Base-by-base conservation (phyloP, 1,140 invertebrate species). In the Ips typographus region DNA sequence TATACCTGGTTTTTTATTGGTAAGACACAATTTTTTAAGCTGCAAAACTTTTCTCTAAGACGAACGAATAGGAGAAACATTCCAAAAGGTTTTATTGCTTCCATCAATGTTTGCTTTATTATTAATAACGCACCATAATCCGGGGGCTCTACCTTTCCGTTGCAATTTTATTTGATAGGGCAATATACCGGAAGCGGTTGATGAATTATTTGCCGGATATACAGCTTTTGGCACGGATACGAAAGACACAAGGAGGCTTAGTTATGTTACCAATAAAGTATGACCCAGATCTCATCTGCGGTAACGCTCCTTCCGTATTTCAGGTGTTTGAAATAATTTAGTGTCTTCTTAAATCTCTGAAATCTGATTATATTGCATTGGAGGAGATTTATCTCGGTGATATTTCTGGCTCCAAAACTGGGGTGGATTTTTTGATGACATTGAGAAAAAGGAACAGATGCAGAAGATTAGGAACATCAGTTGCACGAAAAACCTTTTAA, bases 1-100 rank as follows among this genome's bases (percentile, higher is more conserved):
- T 96, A 98, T 83, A 97, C 99, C 0, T 99, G 98, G 98, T 98
- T 99, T 80, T 97, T 99, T 81, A 99, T 99, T 76, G 98, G 95
- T 91, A 80, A 87, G 86, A 40, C 57, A 7, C 2, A 37, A 6
- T 2, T 22, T 49, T 6, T 49, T 8, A 49, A 49, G 44, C 44
- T 49, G 44, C 44, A 49, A 49, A 49, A 22, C 22, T 22, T 22
- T 22, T 22, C 22, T 22, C 22, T 22, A 22, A 22, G 22, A 22
- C 22, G 22, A 22, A 22, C 3, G 52, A 55, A 55, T 2, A 7
- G 7, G 38, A 5, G 47, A 44, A 43, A 43, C 4, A 44, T 61
- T 37, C 59, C 59, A 36, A 44, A 61, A 44, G 37, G 7, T 6
- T 61, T 61, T 49, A 61, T 61, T 39, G 22, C 22, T 44, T 4